Evolutionary conservation across 1,140 invertebrate species (phyloP), one percentile per base, ranked within the genome.

Genomic region (Drosophila nasuta): DNA sequence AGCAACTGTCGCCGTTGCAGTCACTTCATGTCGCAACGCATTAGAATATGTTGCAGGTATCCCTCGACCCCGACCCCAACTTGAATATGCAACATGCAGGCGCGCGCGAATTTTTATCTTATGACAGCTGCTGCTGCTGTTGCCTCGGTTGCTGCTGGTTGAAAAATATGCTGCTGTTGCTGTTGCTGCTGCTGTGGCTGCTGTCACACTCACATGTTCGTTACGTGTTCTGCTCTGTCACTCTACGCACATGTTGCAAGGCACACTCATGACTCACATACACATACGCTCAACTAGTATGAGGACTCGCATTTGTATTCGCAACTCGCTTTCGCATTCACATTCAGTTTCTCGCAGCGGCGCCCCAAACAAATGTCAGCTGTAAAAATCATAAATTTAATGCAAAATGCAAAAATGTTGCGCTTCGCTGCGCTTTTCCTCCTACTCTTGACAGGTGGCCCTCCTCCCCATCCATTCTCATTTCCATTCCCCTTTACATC

Each of bases 1-100:
- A 90, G 90, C 86, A 91, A 91, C 90, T 91, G 90, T 91, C 86
- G 90, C 80, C 88, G 88, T 79, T 81, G 80, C 88, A 91, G 88
- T 91, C 88, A 91, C 82, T 81, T 87, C 82, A 77, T 91, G 88
- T 91, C 88, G 83, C 88, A 88, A 79, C 78, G 82, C 87, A 91
- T 91, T 91, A 91, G 88, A 91, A 91, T 87, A 83, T 83, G 82
- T 91, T 91, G 88, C 75, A 87, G 75, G 65, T 78, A 45, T 48
- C 78, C 35, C 46, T 33, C 48, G 1, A 46, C n/a, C 52, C 5
- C 43, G 1, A 43, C 46, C 5, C 38, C n/a, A 83, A 75, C 20
- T 81, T 89, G 69, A 71, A 89, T 89, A 88, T 88, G 83, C 83
- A 87, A 88, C 68, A 77, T 87, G 83, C 83, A 87, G 82, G 83